Conservation (phyloP, 2,888 invertebrate species). For the Harpalus rufipes region DNA sequence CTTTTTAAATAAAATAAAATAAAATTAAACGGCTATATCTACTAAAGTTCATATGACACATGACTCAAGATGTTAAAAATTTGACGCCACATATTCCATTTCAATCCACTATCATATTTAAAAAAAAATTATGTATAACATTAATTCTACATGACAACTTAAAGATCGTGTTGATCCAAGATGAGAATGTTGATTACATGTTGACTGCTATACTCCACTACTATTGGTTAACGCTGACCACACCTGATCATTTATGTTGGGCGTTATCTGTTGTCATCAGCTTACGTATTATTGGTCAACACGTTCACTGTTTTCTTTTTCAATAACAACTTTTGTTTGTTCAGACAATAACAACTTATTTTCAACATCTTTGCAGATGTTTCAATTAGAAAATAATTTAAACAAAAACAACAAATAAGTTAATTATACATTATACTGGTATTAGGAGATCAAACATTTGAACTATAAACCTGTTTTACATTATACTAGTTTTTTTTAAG, state of each 20-base stretch:
- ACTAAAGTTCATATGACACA: too few species aligned
- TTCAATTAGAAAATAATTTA: not conserved
- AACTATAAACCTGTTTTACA: too few species aligned
- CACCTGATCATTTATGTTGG: slow-evolving; percentile 41
- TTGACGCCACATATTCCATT: too few species aligned
- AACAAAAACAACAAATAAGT: not conserved
- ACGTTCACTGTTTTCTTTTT: not conserved
- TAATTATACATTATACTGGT: not conserved
- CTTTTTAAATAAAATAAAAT: too few species aligned
- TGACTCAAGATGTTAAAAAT: too few species aligned
- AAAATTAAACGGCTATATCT: too few species aligned
- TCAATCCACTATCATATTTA: too few species aligned
- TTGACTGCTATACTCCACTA: not conserved
- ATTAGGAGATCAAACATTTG: too few species aligned
- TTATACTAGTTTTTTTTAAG: too few species aligned
- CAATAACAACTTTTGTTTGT: not conserved
- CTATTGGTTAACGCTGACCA: slow-evolving; percentile 41
- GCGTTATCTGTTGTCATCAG: slow-evolving; percentile 52
- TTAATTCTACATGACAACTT: too few species aligned
- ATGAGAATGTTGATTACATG: not conserved
- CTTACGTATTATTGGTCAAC: slow-evolving; percentile 34
- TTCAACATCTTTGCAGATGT: not conserved
- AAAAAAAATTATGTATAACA: too few species aligned
- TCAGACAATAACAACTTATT: not conserved
- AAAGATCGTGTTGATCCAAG: not conserved